A percentile compares a stretch with the other conserved stretches of the same genome.
phyloP scores from a whole-genome alignment of 2,797 vertebrate genomes.

The Halcyon chelicuti region DNA sequence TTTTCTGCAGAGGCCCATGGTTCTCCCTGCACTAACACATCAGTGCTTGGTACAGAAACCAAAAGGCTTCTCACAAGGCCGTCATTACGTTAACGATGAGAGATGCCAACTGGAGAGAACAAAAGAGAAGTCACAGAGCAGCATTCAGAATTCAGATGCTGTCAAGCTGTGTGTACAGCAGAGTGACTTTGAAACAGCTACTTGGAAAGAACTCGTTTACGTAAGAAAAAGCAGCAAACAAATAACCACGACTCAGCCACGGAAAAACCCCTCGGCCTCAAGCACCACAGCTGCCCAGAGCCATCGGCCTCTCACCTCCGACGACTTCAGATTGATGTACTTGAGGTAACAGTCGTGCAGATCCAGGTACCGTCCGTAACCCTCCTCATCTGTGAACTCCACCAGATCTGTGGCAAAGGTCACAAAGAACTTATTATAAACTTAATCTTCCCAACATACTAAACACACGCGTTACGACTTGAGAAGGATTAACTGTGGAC shows the following conservation, averaged over 20 bases:
- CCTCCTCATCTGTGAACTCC: slow-evolving; percentile 97
- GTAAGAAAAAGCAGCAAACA: neutral
- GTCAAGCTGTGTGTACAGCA: neutral
- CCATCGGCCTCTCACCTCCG: slow-evolving; percentile 81
- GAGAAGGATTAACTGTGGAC: neutral
- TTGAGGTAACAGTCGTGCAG: slow-evolving; percentile 98
- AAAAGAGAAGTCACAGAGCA: neutral
- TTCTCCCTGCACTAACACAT: neutral
- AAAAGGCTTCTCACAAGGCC: neutral
- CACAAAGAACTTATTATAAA: neutral
- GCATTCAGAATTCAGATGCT: neutral
- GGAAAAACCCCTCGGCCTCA: neutral
- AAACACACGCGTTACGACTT: neutral
- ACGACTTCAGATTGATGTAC: slow-evolving; percentile 95
- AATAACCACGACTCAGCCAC: neutral
- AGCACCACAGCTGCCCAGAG: neutral
- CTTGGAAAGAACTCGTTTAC: neutral
- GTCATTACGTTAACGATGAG: accelerated
- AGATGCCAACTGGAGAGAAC: neutral
- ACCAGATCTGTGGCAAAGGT: slow-evolving; percentile 86
- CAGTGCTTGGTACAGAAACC: neutral
- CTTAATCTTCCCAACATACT: neutral
- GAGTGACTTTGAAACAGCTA: neutral
- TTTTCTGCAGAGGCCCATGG: neutral
- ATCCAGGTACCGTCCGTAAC: slow-evolving; percentile 95